Evolutionary conservation across 2,797 vertebrate species (phyloP).

Genomic region (Pipistrellus kuhlii): DNA sequence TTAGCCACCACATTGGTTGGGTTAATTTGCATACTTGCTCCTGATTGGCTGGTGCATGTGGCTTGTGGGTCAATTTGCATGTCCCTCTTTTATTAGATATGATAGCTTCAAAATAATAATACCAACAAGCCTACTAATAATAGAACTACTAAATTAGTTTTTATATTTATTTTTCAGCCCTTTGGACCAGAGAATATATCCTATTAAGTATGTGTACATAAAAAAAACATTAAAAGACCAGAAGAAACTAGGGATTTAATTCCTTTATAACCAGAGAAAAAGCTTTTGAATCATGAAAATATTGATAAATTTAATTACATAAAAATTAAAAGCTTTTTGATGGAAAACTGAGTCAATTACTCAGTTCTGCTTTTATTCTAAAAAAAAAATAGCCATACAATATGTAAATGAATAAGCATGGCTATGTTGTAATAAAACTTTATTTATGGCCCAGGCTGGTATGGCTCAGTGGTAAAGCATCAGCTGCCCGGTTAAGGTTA

Average conservation of each 20-base stretch:
- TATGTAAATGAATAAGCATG: conserved; percentile 12
- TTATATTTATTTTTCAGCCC: background rate
- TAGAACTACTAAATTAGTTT: background rate
- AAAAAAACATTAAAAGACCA: background rate
- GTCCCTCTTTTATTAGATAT: too few species aligned
- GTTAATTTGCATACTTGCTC: too few species aligned
- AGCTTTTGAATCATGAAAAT: conserved; percentile 44
- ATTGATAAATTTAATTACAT: conserved; percentile 43
- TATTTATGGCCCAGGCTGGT: background rate
- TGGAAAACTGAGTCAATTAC: background rate
- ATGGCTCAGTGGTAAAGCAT: background rate
- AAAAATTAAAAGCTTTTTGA: conserved; percentile 42
- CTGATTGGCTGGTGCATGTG: too few species aligned
- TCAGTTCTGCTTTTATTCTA: background rate
- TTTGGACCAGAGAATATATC: conserved; percentile 26
- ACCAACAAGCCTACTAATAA: background rate
- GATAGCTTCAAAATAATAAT: conserved; percentile 44
- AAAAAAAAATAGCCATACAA: conserved; percentile 1
- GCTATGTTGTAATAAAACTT: conserved; percentile 12
- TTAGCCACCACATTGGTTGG: too few species aligned
- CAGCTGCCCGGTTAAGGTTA: background rate
- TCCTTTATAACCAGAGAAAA: conserved; percentile 31
- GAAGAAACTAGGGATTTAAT: background rate
- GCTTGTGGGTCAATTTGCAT: too few species aligned
- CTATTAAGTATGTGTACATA: background rate